Percentiles rank a stretch among this genome's conserved stretches.
phyloP scores from a whole-genome alignment of 2,113 vertebrate species.

The Garra rufa region DNA sequence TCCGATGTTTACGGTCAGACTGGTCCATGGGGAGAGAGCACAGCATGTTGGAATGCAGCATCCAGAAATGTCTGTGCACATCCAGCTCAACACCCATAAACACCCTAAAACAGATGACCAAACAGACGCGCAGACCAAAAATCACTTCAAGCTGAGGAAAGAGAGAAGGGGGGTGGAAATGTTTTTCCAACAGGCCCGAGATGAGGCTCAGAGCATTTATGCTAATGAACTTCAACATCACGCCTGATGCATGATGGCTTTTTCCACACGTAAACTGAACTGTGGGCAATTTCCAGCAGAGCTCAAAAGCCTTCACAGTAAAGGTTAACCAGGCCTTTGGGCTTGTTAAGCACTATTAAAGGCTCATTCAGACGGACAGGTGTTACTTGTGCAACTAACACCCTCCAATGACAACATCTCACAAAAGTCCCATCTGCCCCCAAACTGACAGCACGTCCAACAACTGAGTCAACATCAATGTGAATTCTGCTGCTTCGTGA shows the following conservation, averaged over 20 bases:
- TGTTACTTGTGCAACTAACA: slow-evolving; percentile 8
- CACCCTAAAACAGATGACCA: slow-evolving; percentile 33
- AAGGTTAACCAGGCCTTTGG: background rate
- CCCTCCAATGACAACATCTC: background rate
- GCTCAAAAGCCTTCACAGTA: background rate
- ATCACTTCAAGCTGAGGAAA: slow-evolving; percentile 45
- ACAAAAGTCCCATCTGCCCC: background rate
- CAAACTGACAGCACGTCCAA: background rate
- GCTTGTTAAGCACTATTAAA: background rate
- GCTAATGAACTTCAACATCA: background rate
- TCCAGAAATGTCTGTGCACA: slow-evolving; percentile 36
- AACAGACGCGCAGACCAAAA: slow-evolving; percentile 23
- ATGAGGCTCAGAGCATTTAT: background rate
- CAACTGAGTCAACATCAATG: background rate
- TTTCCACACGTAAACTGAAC: slow-evolving; percentile 25
- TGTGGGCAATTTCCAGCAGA: slow-evolving; percentile 1
- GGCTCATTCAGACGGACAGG: background rate
- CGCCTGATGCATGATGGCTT: background rate
- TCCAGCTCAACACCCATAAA: slow-evolving; percentile 44
- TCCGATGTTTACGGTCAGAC: slow-evolving; percentile 11
- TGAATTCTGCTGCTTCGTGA: background rate
- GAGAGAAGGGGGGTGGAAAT: background rate
- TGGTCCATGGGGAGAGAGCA: slow-evolving; percentile 30
- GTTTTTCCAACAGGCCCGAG: background rate
- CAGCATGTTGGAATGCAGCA: slow-evolving; percentile 50